Evolutionary conservation across 1,140 invertebrate species (phyloP).

Genomic region (Palaemon carinicauda): DNA sequence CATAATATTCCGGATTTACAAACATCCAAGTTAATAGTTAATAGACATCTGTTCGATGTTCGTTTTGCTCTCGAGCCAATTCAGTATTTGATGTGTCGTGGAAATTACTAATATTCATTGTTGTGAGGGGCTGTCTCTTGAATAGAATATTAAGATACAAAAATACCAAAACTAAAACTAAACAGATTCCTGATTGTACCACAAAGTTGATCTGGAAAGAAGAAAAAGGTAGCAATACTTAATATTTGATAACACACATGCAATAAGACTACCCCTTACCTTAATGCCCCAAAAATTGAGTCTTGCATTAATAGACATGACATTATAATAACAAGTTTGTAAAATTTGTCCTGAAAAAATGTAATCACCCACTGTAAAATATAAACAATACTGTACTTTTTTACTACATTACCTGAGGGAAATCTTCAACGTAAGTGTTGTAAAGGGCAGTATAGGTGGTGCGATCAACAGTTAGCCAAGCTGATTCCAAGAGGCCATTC

Average conservation of each 20-base stretch:
- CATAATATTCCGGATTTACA: no score
- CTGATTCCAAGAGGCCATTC: slow-evolving; percentile 40
- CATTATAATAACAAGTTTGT: background rate
- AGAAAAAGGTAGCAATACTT: background rate
- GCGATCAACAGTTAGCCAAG: slow-evolving; percentile 33
- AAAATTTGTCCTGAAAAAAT: background rate
- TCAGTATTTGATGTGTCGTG: background rate
- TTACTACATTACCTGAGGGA: slow-evolving; percentile 36
- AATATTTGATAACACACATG: background rate
- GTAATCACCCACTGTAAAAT: background rate
- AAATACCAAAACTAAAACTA: background rate
- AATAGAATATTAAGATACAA: background rate
- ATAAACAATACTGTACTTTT: background rate
- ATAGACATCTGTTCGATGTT: no score
- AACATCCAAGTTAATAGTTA: no score
- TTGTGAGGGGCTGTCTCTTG: background rate
- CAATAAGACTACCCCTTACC: no score
- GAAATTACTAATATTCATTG: background rate
- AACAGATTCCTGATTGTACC: slow-evolving; percentile 26
- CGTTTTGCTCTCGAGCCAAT: no score
- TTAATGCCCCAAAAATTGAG: no score
- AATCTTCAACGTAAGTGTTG: slow-evolving; percentile 38
- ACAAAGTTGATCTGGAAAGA: slow-evolving; percentile 47
- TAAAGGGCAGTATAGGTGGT: slow-evolving; percentile 42
- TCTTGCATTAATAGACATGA: no score